These are phyloP conservation scores for Montipora foliosa DNA, from an alignment of 64 coral and sea anemone genomes.

Conservation along the genomic window DNA sequence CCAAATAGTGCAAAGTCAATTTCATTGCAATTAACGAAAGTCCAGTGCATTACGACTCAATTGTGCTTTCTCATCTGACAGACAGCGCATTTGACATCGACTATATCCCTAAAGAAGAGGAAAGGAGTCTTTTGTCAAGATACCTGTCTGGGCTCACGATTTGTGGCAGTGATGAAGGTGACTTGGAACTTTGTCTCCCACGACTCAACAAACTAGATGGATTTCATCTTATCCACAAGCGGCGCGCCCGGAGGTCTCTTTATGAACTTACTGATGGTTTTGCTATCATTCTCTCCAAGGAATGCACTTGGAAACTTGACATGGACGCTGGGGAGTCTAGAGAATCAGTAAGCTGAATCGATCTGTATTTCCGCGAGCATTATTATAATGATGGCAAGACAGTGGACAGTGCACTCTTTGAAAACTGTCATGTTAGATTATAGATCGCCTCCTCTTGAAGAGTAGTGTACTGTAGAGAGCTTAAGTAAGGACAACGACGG, in stretches of 20 bases:
- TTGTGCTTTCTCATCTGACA: not conserved
- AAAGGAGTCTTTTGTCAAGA: not conserved
- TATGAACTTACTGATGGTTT: not conserved
- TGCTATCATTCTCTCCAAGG: not conserved
- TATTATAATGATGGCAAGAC: too few relatives aligned
- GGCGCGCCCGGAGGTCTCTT: not conserved
- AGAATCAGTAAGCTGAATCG: constrained; percentile 1
- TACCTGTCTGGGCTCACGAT: constrained; percentile 2
- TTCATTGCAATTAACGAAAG: too few relatives aligned
- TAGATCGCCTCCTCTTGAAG: too few relatives aligned
- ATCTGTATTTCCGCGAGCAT: too few relatives aligned
- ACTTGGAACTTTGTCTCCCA: not conserved
- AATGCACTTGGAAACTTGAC: not conserved
- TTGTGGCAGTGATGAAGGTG: not conserved
- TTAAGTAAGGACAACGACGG: too few relatives aligned
- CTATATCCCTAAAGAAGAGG: not conserved
- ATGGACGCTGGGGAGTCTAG: not conserved
- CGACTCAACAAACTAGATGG: not conserved
- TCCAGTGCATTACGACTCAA: too few relatives aligned
- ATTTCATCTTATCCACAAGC: constrained; percentile 10
- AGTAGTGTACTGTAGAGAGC: too few relatives aligned
- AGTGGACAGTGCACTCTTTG: too few relatives aligned
- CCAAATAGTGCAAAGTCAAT: too few relatives aligned
- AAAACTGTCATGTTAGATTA: too few relatives aligned
- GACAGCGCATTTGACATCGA: not conserved